Conservation (phyloP, 1,140 invertebrate species). For the Neodiprion fabricii region DNA sequence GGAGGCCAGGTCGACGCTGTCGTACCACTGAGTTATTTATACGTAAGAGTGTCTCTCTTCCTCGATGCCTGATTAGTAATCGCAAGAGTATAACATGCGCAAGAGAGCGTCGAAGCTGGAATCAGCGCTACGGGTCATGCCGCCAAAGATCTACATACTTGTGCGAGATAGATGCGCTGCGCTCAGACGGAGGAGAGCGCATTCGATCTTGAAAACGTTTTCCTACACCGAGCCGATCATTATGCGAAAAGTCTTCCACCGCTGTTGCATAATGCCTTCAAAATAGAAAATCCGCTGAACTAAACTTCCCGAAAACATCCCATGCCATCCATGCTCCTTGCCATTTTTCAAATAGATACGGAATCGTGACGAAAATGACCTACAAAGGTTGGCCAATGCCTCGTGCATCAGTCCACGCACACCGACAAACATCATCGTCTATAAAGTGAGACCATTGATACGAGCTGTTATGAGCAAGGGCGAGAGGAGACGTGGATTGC, state of each 20-base stretch:
- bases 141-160: not conserved
- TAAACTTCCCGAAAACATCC: too few relatives aligned
- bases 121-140: constrained; percentile 33
- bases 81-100: constrained; percentile 32
- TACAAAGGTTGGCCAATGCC: too few relatives aligned
- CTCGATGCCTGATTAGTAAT: constrained; percentile 53
- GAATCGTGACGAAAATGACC: too few relatives aligned
- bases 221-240: too few relatives aligned
- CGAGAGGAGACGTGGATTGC: not conserved
- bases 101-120: constrained; percentile 40
- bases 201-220: too few relatives aligned
- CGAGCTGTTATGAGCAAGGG: not conserved
- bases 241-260: too few relatives aligned
- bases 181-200: too few relatives aligned
- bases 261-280: too few relatives aligned
- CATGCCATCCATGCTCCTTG: too few relatives aligned
- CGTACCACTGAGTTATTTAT: constrained; percentile 42
- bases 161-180: too few relatives aligned
- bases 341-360: too few relatives aligned
- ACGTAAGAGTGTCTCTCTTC: constrained; percentile 37
- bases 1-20: constrained; percentile 56
- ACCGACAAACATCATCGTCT: not conserved
- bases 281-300: too few relatives aligned
- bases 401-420: not conserved
- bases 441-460: not conserved